Evolutionary conservation across 2,888 invertebrate genomes (phyloP).

Genomic region (Drosophila crucigera): DNA sequence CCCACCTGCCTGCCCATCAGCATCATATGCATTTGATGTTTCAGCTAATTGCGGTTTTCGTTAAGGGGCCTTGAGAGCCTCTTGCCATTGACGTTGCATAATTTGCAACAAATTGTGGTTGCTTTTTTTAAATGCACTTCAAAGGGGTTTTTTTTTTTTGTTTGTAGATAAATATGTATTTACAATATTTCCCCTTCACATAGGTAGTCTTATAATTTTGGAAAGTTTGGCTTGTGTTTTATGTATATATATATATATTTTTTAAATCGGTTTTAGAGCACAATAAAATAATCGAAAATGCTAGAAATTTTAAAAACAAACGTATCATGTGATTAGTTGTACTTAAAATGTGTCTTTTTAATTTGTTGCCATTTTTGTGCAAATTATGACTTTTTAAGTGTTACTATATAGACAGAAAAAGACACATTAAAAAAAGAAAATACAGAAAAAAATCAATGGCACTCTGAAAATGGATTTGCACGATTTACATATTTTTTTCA

Average conservation of each 20-base stretch:
- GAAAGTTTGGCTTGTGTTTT: neutral
- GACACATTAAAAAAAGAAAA: neutral
- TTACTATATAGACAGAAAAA: neutral
- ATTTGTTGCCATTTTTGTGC: neutral
- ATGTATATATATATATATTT: neutral
- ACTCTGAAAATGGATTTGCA: neutral
- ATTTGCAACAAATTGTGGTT: conserved; percentile 20
- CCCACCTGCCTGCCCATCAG: neutral
- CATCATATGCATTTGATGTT: conserved; percentile 26
- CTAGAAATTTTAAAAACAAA: neutral
- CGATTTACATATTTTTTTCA: neutral
- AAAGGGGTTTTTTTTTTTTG: neutral
- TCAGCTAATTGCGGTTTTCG: conserved; percentile 48
- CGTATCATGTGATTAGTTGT: neutral
- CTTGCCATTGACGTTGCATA: conserved; percentile 24
- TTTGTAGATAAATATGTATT: neutral
- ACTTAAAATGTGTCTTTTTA: neutral
- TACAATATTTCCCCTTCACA: neutral
- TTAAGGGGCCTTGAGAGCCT: conserved; percentile 25
- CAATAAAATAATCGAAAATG: neutral
- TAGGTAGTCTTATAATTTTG: neutral
- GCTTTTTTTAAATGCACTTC: neutral
- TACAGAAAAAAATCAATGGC: too few relatives aligned
- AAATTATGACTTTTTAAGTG: neutral
- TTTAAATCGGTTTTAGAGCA: neutral